Percentiles rank a stretch among this genome's conserved stretches.
These are phyloP conservation scores for Nomada flava DNA, from an alignment of 2,888 invertebrate species.

Conservation along the genomic window DNA sequence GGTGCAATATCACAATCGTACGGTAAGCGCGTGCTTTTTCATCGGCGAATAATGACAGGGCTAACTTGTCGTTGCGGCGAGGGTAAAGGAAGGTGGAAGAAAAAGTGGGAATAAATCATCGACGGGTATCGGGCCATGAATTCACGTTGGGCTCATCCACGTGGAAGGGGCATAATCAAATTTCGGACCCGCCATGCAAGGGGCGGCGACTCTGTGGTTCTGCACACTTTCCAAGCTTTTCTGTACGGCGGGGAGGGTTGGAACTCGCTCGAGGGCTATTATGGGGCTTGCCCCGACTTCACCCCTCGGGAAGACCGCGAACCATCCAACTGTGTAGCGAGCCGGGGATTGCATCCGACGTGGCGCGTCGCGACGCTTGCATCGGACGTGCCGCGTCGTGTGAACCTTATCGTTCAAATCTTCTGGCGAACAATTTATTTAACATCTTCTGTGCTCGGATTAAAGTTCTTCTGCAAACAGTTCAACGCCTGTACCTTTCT, in stretches of 20 bases:
- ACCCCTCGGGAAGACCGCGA: conserved; percentile 43
- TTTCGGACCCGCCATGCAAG: conserved; percentile 82
- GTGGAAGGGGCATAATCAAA: conserved; percentile 83
- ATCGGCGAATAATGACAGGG: conserved; percentile 54
- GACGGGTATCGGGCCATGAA: conserved; percentile 70
- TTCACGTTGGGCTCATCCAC: conserved; percentile 77
- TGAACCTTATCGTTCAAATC: conserved; percentile 7
- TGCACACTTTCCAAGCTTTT: conserved; percentile 72
- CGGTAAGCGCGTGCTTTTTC: conserved; percentile 32
- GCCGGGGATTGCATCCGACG: conserved; percentile 33
- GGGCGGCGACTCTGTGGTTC: conserved; percentile 82
- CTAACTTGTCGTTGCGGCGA: conserved; percentile 67
- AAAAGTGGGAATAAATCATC: conserved; percentile 66
- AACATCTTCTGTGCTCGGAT: too few relatives aligned
- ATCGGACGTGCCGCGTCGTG: conserved; percentile 26
- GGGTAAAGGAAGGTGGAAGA: conserved; percentile 29
- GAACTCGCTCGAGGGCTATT: conserved; percentile 78
- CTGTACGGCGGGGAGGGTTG: conserved; percentile 67
- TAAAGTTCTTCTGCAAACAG: too few relatives aligned
- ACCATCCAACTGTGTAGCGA: conserved; percentile 48
- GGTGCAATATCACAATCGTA: background rate
- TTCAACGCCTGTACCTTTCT: too few relatives aligned
- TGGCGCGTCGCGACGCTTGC: conserved; percentile 33
- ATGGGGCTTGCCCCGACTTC: conserved; percentile 78
- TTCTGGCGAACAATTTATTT: too few relatives aligned